phyloP scores from a whole-genome alignment of 2,797 vertebrate genomes.

The Orientallactaga sibirica region DNA sequence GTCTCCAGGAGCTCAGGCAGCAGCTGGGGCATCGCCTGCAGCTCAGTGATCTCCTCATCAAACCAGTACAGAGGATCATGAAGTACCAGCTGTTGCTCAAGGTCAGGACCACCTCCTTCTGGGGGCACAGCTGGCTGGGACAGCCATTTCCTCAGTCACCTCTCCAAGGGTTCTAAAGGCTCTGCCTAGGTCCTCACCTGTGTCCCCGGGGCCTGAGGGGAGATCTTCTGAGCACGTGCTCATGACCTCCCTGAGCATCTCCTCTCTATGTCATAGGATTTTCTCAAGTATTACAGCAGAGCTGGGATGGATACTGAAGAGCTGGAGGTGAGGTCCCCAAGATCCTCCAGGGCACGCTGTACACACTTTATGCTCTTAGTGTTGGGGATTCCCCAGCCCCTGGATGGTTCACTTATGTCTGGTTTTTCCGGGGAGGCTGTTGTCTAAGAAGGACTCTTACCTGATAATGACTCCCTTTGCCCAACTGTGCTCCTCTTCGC shows the following conservation, averaged over 20 bases:
- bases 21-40: slow-evolving; percentile 88
- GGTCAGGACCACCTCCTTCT: slow-evolving; percentile 76
- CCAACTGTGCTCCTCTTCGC: background rate
- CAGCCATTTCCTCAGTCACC: background rate
- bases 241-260: slow-evolving; percentile 12
- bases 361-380: background rate
- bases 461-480: background rate
- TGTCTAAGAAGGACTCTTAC: background rate
- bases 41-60: slow-evolving; percentile 89
- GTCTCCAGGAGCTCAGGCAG: slow-evolving; percentile 87
- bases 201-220: background rate
- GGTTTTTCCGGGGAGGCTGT: background rate
- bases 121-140: background rate
- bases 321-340: slow-evolving; percentile 90
- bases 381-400: background rate
- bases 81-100: slow-evolving; percentile 89
- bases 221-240: background rate
- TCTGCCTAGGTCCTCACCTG: background rate
- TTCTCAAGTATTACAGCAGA: slow-evolving; percentile 95
- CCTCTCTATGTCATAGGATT: slow-evolving; percentile 91
- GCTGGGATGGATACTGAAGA: slow-evolving; percentile 94
- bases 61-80: slow-evolving; percentile 89
- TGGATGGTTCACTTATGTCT: background rate
- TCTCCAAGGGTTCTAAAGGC: slow-evolving; percentile 1
- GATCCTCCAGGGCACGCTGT: background rate